These are phyloP conservation scores for Percina caprodes DNA, from an alignment of 2,113 vertebrate genomes.

Conservation along the genomic window DNA sequence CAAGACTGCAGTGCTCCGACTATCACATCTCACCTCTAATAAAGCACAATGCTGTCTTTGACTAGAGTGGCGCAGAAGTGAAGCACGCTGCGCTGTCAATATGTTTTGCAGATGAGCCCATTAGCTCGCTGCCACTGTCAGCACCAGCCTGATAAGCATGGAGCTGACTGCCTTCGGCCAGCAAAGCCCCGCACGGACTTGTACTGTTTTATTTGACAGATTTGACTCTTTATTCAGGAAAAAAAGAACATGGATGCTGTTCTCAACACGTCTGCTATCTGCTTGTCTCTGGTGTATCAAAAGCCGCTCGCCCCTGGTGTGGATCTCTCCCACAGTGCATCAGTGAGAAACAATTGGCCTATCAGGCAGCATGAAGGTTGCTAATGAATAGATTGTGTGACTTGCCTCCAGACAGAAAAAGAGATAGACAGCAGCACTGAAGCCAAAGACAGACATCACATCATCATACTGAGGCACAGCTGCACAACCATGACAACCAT, in stretches of 20 bases:
- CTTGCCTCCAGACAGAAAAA: constrained; percentile 55
- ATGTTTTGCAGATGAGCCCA: constrained; percentile 70
- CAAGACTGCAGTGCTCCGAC: constrained; percentile 36
- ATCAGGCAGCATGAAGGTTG: constrained; percentile 59
- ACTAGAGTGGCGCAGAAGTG: constrained; percentile 50
- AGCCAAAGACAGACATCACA: constrained; percentile 17
- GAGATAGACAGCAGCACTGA: constrained; percentile 35
- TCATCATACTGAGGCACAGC: constrained; percentile 19
- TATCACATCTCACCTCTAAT: constrained; percentile 71
- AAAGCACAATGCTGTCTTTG: constrained; percentile 66
- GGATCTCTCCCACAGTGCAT: constrained; percentile 55
- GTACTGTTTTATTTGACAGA: constrained; percentile 65
- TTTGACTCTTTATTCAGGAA: constrained; percentile 61
- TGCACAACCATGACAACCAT: constrained; percentile 18
- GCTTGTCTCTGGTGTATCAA: constrained; percentile 55
- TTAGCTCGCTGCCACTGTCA: constrained; percentile 74
- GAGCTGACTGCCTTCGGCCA: constrained; percentile 62
- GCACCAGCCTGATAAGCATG: constrained; percentile 61
- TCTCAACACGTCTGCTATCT: constrained; percentile 61
- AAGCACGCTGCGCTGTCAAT: constrained; percentile 66
- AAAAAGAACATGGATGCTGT: constrained; percentile 34
- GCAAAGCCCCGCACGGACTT: constrained; percentile 63
- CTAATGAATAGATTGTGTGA: constrained; percentile 68
- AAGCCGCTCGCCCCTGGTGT: constrained; percentile 48
- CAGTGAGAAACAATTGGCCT: constrained; percentile 60